phyloP scores from a whole-genome alignment of 2,888 invertebrate species.

The Pogonocherus hispidulus region DNA sequence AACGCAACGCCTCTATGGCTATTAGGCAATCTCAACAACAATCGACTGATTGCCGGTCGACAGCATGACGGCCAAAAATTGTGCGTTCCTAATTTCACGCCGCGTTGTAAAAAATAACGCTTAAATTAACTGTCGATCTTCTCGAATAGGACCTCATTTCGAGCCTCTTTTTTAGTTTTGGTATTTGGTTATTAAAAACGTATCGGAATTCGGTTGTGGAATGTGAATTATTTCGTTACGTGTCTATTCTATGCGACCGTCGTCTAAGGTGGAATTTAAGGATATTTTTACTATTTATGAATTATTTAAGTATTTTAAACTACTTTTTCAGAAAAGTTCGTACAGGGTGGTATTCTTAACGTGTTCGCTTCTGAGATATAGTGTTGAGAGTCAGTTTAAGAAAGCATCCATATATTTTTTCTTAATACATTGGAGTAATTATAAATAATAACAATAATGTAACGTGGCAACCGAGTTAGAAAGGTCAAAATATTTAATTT shows the following conservation, averaged over 20 bases:
- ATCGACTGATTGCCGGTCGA: constrained; percentile 13
- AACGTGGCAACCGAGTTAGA: no score
- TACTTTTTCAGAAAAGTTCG: no score
- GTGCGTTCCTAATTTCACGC: constrained; percentile 57
- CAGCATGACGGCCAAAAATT: constrained; percentile 47
- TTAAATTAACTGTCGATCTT: constrained; percentile 53
- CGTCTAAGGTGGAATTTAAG: not conserved
- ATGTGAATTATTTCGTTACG: constrained; percentile 23
- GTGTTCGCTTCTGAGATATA: no score
- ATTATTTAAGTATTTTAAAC: no score
- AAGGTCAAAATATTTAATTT: no score
- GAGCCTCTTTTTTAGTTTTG: constrained; percentile 27
- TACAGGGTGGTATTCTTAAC: no score
- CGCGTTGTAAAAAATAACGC: constrained; percentile 56
- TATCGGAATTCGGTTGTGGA: constrained; percentile 30
- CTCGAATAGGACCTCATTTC: constrained; percentile 33
- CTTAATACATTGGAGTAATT: no score
- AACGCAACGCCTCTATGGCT: constrained; percentile 12
- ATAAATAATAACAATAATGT: no score
- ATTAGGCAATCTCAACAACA: constrained; percentile 30
- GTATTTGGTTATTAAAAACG: constrained; percentile 33
- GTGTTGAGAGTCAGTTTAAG: no score
- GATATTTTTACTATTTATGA: no score
- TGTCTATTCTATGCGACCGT: not conserved
- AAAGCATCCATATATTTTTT: no score